Percentiles rank a stretch among this genome's conserved stretches.
phyloP scores from a whole-genome alignment of 2,113 vertebrate genomes.

The Eidolon helvum region DNA sequence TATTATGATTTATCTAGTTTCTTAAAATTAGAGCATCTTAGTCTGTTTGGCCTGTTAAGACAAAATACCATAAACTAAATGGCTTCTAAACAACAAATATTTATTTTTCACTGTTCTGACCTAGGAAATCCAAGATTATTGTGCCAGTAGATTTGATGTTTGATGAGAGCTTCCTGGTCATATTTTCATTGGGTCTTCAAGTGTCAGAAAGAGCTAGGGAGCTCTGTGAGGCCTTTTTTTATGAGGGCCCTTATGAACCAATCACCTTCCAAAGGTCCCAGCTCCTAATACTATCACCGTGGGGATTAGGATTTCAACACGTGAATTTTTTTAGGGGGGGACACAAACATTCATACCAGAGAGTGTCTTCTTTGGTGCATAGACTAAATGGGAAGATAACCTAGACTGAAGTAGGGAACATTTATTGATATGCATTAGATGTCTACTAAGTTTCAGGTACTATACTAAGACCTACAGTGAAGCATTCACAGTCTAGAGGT shows the following conservation, averaged over 20 bases:
- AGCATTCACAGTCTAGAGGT: background rate
- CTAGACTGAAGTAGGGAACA: background rate
- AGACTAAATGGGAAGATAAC: background rate
- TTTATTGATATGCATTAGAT: background rate
- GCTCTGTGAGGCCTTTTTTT: background rate
- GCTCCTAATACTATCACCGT: background rate
- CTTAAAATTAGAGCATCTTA: background rate
- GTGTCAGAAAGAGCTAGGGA: background rate
- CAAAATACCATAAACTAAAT: background rate
- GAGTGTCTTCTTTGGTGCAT: background rate
- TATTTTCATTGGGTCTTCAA: background rate
- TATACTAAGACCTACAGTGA: background rate
- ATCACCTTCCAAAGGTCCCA: background rate
- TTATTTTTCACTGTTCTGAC: background rate
- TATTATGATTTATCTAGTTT: background rate
- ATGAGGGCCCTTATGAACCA: background rate
- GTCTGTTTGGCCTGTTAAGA: background rate
- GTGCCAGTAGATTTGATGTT: background rate
- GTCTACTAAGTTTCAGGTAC: background rate
- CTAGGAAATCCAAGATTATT: background rate
- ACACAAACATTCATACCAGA: background rate
- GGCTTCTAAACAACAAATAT: background rate
- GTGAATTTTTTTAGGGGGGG: background rate
- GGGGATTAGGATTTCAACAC: background rate
- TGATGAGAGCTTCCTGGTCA: background rate